Base-by-base conservation (phyloP, 2,888 invertebrate species). In the Phorcus lineatus region DNA sequence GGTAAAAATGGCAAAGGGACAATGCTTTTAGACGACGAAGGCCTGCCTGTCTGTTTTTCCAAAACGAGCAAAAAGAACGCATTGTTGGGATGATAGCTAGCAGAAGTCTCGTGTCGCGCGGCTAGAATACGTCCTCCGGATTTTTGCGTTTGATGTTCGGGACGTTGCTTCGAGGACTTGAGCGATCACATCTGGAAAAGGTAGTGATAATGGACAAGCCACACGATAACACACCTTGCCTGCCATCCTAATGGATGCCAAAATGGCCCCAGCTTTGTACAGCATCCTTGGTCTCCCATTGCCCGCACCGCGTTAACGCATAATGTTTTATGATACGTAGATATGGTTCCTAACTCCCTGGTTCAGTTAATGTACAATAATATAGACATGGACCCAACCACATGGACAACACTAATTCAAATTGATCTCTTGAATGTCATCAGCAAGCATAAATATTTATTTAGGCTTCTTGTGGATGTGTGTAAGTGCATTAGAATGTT, bases 1-100 rank as follows among this genome's bases (percentile, higher is more conserved):
- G 19, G 70, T n/a, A 36, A 70, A 70, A 70, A 70, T 70, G 70
- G 70, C 70, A 70, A 70, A 70, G 36, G 70, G 70, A 70, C 70
- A 70, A 70, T 70, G 70, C 70, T 70, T 70, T 70, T 70, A 70
- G 70, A 70, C 31, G 31, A 17, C 7, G n/a, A 16, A 70, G 70
- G 28, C 40, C n/a, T 70, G 36, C 70, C 28, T 70, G 70, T 70
- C 70, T 70, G 70, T 70, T 70, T 70, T 70, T 70, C 70, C 31
- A 70, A 31, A 36, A 70, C 40, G 28, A 36, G 19, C 36, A 70
- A 70, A 57, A 70, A 70, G 70, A 36, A 36, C 36, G 40, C 36
- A 70, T 31, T 36, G 70, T 70, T 16, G 31, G 17, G 70, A 70
- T 70, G 70, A 70, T 70, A 31, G 70, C 40, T 31, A 40, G 16